Evolutionary conservation across 2,888 invertebrate genomes (phyloP), one percentile per base, ranked within the genome.

Genomic region (Corbicula japonica): DNA sequence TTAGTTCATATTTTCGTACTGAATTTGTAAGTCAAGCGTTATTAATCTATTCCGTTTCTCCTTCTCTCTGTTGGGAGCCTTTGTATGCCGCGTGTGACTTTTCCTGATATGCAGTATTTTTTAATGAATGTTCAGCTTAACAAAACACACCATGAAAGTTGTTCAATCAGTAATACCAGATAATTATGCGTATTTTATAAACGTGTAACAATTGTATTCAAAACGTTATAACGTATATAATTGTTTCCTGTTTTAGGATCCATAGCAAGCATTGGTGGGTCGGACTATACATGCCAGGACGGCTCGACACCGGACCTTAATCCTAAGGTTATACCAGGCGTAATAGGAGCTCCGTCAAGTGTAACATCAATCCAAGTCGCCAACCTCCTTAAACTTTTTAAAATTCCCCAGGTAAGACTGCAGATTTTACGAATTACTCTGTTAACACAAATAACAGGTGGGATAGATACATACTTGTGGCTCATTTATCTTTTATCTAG

Each of bases 341-440:
- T 97, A 10, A 96, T 97, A 41, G 97, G 97, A 2, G 97, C 97
- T 4, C 96, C 97, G 21, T 98, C 98, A 48, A 98, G 97, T 90
- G 98, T 98, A 87, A 98, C 98, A 65, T 98, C 98, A 52, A 98
- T 98, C 90, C 98, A 98, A 95, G 98, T 98, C 79, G 98, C 98
- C 81, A 98, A 97, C 94, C 95, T 97, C 76, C 94, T 98, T 77
- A 95, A 98, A 50, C 96, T 98, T 71, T 98, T 98, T 94, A 96
- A 96, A 92, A 98, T 98, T 92, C 98, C 98, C 15, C 98, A 95
- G 93, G 95, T 95, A 85, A 71, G 84, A 34, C n/a, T n/a, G n/a
- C n/a, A n/a, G n/a, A n/a, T n/a, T n/a, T n/a, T n/a, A n/a, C n/a
- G n/a, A n/a, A n/a, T n/a, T n/a, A 4, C 46, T 46, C 46, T 21